Conservation (phyloP, 1,140 invertebrate species). For the Aphis gossypii region DNA sequence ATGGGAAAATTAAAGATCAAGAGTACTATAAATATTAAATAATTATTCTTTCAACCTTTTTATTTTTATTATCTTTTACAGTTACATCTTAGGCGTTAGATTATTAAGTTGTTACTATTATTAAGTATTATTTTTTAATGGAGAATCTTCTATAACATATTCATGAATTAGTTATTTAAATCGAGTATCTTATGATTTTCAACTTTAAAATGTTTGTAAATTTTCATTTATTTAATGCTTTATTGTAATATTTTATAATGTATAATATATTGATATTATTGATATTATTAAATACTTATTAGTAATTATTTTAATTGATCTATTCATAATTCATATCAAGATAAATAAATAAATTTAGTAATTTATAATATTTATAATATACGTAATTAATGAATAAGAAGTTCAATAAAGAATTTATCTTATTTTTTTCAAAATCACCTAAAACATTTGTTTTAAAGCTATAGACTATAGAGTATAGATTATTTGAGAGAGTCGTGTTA, state of each 20-base stretch:
- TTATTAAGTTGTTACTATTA: background rate
- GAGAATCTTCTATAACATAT: background rate
- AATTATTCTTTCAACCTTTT: no score
- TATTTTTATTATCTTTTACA: background rate
- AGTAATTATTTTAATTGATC: no score
- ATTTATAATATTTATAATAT: background rate
- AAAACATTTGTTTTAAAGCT: no score
- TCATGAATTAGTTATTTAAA: background rate
- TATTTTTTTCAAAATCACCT: background rate
- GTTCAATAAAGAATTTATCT: background rate
- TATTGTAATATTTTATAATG: background rate
- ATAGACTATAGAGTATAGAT: no score
- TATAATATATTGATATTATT: background rate
- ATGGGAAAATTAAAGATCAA: background rate
- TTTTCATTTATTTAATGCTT: no score
- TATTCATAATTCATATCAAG: no score
- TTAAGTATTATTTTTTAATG: no score
- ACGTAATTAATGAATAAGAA: background rate
- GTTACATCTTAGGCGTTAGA: no score
- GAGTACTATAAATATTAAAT: background rate
- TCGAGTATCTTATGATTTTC: no score
- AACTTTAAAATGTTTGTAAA: background rate
- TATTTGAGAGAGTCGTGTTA: no score
- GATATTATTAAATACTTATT: background rate
- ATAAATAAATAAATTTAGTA: background rate